These are phyloP conservation scores for Asarcornis scutulata DNA, from an alignment of 2,113 vertebrate genomes.

Conservation along the genomic window DNA sequence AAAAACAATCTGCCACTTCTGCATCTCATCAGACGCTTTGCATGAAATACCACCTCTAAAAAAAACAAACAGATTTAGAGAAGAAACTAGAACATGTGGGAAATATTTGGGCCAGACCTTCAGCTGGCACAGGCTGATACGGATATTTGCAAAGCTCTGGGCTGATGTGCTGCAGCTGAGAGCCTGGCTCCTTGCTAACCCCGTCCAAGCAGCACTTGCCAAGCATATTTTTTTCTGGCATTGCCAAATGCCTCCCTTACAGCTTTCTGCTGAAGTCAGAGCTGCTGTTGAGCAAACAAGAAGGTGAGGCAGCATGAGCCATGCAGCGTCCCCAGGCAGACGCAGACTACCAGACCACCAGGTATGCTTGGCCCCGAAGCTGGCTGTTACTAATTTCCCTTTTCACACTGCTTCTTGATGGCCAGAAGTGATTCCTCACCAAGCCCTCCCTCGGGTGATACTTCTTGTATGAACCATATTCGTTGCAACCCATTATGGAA, in stretches of 20 bases:
- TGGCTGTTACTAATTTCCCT: background rate
- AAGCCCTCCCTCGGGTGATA: background rate
- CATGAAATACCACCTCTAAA: background rate
- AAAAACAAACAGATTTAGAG: background rate
- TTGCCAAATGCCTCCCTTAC: background rate
- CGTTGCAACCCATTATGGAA: background rate
- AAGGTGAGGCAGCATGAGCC: background rate
- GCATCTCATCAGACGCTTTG: background rate
- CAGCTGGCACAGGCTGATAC: background rate
- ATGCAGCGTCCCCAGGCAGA: fast-evolving
- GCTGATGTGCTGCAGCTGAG: background rate
- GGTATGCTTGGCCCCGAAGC: fast-evolving
- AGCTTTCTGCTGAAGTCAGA: background rate
- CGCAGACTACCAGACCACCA: background rate
- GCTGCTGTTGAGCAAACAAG: background rate
- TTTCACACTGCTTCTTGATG: no score
- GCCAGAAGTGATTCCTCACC: background rate
- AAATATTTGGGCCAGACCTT: background rate
- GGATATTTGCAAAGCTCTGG: background rate
- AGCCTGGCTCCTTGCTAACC: background rate
- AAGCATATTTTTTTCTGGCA: background rate
- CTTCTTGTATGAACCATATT: background rate
- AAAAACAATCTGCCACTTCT: background rate
- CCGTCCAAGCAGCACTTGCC: background rate
- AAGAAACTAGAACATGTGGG: background rate